Evolutionary conservation across 2,797 vertebrate genomes (phyloP).

Genomic region (Picus viridis): DNA sequence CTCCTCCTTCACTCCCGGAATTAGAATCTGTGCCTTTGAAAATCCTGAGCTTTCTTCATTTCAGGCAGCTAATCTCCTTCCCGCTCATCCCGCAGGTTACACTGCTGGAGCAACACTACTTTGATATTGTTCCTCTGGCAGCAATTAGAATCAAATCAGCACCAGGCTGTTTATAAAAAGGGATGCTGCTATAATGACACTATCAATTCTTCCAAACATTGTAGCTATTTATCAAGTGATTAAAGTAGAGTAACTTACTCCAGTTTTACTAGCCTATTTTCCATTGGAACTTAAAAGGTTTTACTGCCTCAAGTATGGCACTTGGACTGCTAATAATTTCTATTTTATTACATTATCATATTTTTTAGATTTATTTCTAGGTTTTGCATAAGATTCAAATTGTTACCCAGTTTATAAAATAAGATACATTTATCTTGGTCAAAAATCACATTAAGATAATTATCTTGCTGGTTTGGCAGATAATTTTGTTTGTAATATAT

Average conservation of each 20-base stretch:
- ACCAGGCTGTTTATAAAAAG: conserved; percentile 68
- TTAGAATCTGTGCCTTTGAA: neutral
- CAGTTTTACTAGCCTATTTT: conserved; percentile 72
- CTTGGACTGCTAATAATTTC: conserved; percentile 70
- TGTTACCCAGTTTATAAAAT: conserved; percentile 68
- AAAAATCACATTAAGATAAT: conserved; percentile 76
- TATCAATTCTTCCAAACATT: conserved; percentile 70
- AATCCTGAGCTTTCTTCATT: neutral
- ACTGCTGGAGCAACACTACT: conserved; percentile 15
- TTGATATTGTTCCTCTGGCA: conserved; percentile 59
- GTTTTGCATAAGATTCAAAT: conserved; percentile 76
- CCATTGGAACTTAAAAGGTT: conserved; percentile 68
- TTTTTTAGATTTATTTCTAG: conserved; percentile 76
- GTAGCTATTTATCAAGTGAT: conserved; percentile 73
- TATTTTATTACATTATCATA: conserved; percentile 77
- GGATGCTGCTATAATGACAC: conserved; percentile 66
- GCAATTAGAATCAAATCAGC: conserved; percentile 69
- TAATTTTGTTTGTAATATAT: conserved; percentile 72
- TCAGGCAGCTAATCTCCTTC: conserved; percentile 16
- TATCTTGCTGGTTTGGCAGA: conserved; percentile 73
- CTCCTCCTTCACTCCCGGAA: neutral
- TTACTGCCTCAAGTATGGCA: conserved; percentile 70
- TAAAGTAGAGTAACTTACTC: conserved; percentile 73
- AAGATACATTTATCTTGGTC: conserved; percentile 73
- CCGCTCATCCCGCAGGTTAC: neutral